phyloP scores from a whole-genome alignment of 2,113 vertebrate species.

The Mystacornis crossleyi region DNA sequence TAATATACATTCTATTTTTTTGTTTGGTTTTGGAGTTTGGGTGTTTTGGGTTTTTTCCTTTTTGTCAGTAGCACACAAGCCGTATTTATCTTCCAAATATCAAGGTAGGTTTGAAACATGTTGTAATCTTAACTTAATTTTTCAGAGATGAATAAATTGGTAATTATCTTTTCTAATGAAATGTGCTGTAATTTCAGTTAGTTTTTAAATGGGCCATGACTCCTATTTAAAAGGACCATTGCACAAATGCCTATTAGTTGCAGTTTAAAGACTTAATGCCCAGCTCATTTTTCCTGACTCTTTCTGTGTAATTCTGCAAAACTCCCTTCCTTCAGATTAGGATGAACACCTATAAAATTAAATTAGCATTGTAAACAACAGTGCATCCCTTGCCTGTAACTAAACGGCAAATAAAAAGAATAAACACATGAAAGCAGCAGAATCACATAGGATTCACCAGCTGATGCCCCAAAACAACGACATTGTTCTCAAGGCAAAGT shows the following conservation, averaged over 20 bases:
- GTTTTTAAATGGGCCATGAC: slow-evolving; percentile 51
- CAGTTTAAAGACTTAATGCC: slow-evolving; percentile 41
- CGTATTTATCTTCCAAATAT: slow-evolving; percentile 16
- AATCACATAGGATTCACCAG: neutral
- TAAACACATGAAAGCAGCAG: neutral
- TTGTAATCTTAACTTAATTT: neutral
- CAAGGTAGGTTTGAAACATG: neutral
- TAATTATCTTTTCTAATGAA: slow-evolving; percentile 68
- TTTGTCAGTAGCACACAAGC: neutral
- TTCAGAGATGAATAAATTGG: slow-evolving; percentile 9
- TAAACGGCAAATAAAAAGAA: neutral
- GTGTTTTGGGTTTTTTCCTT: neutral
- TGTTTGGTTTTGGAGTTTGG: neutral
- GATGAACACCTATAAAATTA: neutral
- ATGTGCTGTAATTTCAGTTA: slow-evolving; percentile 49
- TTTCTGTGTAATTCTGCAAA: neutral
- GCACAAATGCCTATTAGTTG: slow-evolving; percentile 56
- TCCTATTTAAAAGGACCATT: slow-evolving; percentile 48
- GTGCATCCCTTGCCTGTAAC: neutral
- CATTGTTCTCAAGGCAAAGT: neutral
- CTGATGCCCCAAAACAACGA: neutral
- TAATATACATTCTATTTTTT: neutral
- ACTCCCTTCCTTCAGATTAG: neutral
- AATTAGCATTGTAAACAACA: neutral
- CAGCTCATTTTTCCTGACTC: neutral